Base-by-base conservation (phyloP, 2,888 invertebrate species). In the Acrobasis suavella region DNA sequence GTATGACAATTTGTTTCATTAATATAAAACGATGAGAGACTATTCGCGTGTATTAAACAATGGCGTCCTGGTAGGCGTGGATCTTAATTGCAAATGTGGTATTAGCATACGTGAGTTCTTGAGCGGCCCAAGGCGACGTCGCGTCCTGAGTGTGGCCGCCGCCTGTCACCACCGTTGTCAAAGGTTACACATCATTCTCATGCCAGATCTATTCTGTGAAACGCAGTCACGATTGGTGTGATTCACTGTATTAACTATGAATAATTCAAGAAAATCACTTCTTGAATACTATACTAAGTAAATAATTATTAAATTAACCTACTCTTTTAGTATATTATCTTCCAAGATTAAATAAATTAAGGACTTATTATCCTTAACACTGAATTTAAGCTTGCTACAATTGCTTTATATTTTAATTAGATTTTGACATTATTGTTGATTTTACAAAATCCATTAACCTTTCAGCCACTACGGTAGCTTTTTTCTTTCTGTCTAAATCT, bases 71-170 rank as follows among this genome's bases (percentile, higher is more conserved):
- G 88, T 87, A 88, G 89, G 90, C 81, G 89, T 80, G 42, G 70
- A 91, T 91, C 83, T 86, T 87, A 91, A 91, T 91, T 91, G 91
- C 89, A 90, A 91, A 91, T 91, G 76, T 70, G 78, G 67, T 81
- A 91, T 91, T 91, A 85, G 83, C 90, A 91, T 91, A 89, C 81
- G 89, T 89, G 79, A 81, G 81, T 83, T 82, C 82, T 86, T 83
- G 82, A 87, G 85, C 83, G 85, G 85, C 80, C 79, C 85, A 86
- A 89, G 89, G 89, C 82, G 72, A 80, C 69, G 74, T 72, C 77
- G 76, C 80, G 80, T 84, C 83, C 85, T 87, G 69, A 77, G 73
- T 73, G 75, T 73, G 75, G 74, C 72, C 72, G 70, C 71, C 75
- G 70, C 71, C 75, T 80, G 79, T 75, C 75, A 77, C 63, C 59